Evolutionary conservation across 35 echinoderm and acorn worm species (phyloP).

Genomic region (Lytechinus pictus): DNA sequence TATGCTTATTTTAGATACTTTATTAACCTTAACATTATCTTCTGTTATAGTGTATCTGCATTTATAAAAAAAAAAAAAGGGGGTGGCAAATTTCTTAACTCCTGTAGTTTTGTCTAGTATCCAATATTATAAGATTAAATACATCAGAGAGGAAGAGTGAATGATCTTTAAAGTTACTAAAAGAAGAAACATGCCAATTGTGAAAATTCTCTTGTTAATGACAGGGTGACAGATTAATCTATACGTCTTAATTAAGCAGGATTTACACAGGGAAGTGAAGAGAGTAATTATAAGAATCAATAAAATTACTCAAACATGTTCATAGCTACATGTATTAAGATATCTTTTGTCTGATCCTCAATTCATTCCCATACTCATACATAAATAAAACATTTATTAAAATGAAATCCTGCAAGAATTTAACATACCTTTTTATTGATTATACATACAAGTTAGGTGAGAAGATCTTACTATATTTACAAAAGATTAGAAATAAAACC

Average conservation of each 20-base stretch:
- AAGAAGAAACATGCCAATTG: not conserved
- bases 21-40: too few relatives aligned
- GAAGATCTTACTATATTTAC: not conserved
- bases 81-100: not conserved
- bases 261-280: too few relatives aligned
- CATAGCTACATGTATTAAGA: not conserved
- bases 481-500: not conserved
- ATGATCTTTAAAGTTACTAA: not conserved
- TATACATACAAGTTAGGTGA: not conserved
- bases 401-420: not conserved
- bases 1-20: too few relatives aligned
- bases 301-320: too few relatives aligned
- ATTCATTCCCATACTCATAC: not conserved
- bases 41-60: not conserved
- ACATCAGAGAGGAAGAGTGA: not conserved
- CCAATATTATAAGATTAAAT: not conserved
- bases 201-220: too few relatives aligned
- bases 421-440: not conserved
- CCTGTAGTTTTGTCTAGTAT: too few relatives aligned
- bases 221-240: too few relatives aligned
- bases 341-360: not conserved
- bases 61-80: not conserved
- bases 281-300: too few relatives aligned
- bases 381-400: not conserved
- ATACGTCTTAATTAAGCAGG: too few relatives aligned